Percentiles rank a stretch among this genome's conserved stretches.
Evolutionary conservation across 1,140 invertebrate genomes (phyloP).

Genomic region (Brachionus paranguensis): DNA sequence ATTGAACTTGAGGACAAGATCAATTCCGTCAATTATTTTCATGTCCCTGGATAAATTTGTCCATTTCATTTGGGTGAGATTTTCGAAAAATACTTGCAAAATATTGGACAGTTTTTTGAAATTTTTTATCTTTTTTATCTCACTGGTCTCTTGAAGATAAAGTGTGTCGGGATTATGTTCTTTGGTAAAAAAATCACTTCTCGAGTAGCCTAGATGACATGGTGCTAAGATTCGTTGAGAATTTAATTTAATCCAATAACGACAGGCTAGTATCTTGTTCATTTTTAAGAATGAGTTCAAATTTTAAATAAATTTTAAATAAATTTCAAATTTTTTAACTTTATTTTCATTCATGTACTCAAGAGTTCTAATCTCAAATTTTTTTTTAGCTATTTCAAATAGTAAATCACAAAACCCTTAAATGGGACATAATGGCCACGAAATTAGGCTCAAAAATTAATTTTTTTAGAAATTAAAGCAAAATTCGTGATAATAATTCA

Average conservation of each 20-base stretch:
- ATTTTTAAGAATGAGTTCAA: not conserved
- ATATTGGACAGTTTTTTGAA: slow-evolving; percentile 1
- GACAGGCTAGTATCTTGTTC: not conserved
- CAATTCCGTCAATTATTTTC: not conserved
- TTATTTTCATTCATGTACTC: not conserved
- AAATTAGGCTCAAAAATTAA: not conserved
- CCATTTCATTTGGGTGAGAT: not conserved
- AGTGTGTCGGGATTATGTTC: not conserved
- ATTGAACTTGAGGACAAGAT: not conserved
- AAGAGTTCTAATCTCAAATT: not conserved
- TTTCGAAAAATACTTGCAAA: not conserved
- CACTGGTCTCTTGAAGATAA: not conserved
- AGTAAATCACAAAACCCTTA: no score
- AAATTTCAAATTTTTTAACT: not conserved
- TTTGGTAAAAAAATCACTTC: not conserved
- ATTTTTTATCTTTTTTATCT: slow-evolving; percentile 8
- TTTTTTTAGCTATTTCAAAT: not conserved
- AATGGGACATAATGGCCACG: no score
- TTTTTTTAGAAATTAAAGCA: not conserved
- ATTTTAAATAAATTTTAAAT: not conserved
- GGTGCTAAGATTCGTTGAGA: not conserved
- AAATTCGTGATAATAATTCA: not conserved
- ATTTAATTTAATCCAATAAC: not conserved
- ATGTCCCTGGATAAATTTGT: not conserved
- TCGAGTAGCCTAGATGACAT: not conserved